A percentile compares a stretch with the other conserved stretches of the same genome.
Evolutionary conservation across 2,113 vertebrate species (phyloP).

Genomic region (Nerophis ophidion): DNA sequence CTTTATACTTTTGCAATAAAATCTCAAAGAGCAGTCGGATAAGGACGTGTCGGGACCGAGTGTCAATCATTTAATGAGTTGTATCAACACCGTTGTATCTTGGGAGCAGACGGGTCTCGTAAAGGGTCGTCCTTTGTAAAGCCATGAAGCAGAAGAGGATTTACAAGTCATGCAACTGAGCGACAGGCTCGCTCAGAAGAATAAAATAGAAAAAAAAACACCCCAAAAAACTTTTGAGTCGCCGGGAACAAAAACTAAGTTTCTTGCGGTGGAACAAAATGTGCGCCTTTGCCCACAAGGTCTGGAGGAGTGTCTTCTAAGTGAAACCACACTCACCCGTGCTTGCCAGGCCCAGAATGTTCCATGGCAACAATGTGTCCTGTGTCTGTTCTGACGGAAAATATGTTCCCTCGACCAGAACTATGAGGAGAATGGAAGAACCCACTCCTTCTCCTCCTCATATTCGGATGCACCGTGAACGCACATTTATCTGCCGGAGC

Average conservation of each 20-base stretch:
- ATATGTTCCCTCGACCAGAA: slow-evolving; percentile 32
- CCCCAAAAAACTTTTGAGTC: neutral
- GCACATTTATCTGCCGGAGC: too few relatives aligned
- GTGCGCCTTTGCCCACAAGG: slow-evolving; percentile 3
- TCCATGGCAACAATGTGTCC: slow-evolving; percentile 43
- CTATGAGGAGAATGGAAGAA: slow-evolving; percentile 13
- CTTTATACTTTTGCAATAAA: slow-evolving; percentile 2
- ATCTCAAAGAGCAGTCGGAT: slow-evolving; percentile 2
- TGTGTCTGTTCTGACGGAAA: slow-evolving; percentile 30
- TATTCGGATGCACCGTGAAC: too few relatives aligned
- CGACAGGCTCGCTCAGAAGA: neutral
- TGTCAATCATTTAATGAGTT: neutral
- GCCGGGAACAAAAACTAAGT: slow-evolving; percentile 8
- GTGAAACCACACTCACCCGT: slow-evolving; percentile 39
- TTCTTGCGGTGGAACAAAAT: neutral
- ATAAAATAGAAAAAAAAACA: neutral
- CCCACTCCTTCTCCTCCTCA: neutral
- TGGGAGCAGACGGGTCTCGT: slow-evolving; percentile 2
- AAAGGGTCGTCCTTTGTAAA: slow-evolving; percentile 34
- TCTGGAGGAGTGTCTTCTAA: slow-evolving; percentile 18
- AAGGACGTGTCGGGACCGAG: neutral
- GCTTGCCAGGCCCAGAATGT: slow-evolving; percentile 26
- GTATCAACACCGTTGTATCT: slow-evolving; percentile 28
- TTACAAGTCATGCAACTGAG: slow-evolving; percentile 31
- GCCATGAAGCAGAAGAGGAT: slow-evolving; percentile 38